Conservation (phyloP, 2,888 invertebrate species). For the Didymodactylos carnosus region DNA sequence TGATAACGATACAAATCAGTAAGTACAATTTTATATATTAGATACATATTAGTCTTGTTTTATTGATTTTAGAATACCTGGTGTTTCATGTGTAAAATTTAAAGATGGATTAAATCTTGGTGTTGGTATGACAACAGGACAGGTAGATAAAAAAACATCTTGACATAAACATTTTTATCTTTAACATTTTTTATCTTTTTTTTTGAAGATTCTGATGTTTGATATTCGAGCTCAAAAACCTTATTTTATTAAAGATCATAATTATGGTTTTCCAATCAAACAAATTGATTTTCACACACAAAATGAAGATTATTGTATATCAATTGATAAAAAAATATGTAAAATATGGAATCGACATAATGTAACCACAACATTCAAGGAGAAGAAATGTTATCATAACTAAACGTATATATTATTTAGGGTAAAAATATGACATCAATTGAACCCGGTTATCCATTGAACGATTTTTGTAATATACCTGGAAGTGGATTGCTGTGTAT, state of each 20-base stretch:
- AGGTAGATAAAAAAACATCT: constrained; percentile 40
- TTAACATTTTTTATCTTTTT: background rate
- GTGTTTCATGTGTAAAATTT: constrained; percentile 27
- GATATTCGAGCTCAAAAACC: constrained; percentile 81
- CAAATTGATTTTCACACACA: constrained; percentile 56
- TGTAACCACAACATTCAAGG: no score
- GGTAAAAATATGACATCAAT: constrained; percentile 82
- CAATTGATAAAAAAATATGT: constrained; percentile 29
- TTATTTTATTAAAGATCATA: constrained; percentile 71
- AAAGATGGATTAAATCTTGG: constrained; percentile 43
- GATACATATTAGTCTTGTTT: background rate
- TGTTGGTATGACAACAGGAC: constrained; percentile 79
- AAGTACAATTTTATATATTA: constrained; percentile 36
- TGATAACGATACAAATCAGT: no score
- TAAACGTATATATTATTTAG: constrained; percentile 17
- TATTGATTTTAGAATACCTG: constrained; percentile 19
- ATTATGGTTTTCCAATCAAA: constrained; percentile 74
- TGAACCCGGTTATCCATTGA: constrained; percentile 51
- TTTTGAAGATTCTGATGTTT: constrained; percentile 49
- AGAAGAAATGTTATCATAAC: background rate
- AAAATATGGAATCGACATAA: constrained; percentile 41
- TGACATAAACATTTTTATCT: background rate
- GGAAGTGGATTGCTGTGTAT: constrained; percentile 69
- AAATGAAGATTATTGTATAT: constrained; percentile 25
- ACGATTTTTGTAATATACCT: constrained; percentile 73